Evolutionary conservation across 2,888 invertebrate genomes (phyloP), one percentile per base, ranked within the genome.

Genomic region (Agrochola litura): DNA sequence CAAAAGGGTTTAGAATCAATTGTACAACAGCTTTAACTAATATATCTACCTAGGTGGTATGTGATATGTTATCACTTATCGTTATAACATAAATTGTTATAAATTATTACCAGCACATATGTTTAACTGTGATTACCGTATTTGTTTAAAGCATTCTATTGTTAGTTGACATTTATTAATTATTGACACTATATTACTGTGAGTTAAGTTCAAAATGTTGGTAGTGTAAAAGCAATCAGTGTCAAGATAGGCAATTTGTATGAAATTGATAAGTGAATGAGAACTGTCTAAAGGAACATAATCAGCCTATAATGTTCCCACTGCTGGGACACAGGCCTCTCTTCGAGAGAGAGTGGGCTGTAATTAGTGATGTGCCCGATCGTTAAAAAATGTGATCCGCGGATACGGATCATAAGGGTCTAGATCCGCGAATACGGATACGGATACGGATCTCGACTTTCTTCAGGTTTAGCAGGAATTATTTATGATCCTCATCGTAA

Each of bases 71-170:
- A 79, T 75, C 63, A 66, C 22, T 9, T 74, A 79, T 75, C 63
- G 61, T 25, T 30, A 66, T 56, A 14, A 73, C 52, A 66, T 81
- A 67, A 73, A 82, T 79, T 73, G 74, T 60, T 60, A 73, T 73
- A 74, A 74, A 61, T 79, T 63, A 67, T 41, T 67, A 73, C 30
- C 6, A 54, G 5, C 30, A 67, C 66, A 41, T 74, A 19, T 22
- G 22, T 66, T 41, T 10, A 60, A n/a, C n/a, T 49, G 0, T 58
- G 65, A 69, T 75, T 61, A 49, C 52, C 60, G 25, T 65, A 69
- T 82, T 82, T 76, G 69, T 70, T 60, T 60, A 41, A 49, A 54
- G 19, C 4, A 10, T 14, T 46, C 30, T 68, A 49, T 76, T 69
- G 76, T 60, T 52, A 43, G 22, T 22, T 49, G 46, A 6, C 22